Evolutionary conservation across 1,140 invertebrate species (phyloP).

Genomic region (Drosophila ironensis): DNA sequence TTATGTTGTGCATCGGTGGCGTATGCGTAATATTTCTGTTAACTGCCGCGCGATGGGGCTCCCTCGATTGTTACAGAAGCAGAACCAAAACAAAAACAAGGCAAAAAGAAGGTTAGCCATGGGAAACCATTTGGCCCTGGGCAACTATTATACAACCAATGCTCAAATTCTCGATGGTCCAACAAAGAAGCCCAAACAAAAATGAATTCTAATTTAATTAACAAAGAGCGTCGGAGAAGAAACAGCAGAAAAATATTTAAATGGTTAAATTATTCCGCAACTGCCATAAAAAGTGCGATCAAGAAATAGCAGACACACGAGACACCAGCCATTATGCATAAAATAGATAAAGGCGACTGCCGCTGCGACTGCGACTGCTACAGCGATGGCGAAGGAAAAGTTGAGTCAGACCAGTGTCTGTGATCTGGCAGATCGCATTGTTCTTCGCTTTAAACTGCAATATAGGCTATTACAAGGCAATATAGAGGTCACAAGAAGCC

Average conservation of each 20-base stretch:
- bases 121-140: constrained; percentile 40
- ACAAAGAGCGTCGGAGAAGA: constrained; percentile 65
- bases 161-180: constrained; percentile 25
- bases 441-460: constrained; percentile 49
- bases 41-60: constrained; percentile 1
- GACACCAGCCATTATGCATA: constrained; percentile 37
- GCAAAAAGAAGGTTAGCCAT: constrained; percentile 22
- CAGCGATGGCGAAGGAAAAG: constrained; percentile 34
- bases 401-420: constrained; percentile 45
- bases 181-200: constrained; percentile 19
- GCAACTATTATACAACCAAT: constrained; percentile 27
- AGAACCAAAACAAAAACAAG: neutral
- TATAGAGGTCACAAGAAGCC: neutral
- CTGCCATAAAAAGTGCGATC: constrained; percentile 66
- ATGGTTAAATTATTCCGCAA: constrained; percentile 62
- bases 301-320: constrained; percentile 54
- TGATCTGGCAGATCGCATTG: constrained; percentile 35
- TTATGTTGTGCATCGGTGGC: constrained; percentile 18
- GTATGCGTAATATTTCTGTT: constrained; percentile 26
- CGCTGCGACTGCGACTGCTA: neutral
- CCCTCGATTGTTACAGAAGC: constrained; percentile 20
- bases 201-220: constrained; percentile 70
- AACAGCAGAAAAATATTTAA: constrained; percentile 45
- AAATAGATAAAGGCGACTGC: constrained; percentile 37
- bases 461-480: neutral